Base-by-base conservation (phyloP, 2,888 invertebrate genomes). In the Megalurothrips usitatus region DNA sequence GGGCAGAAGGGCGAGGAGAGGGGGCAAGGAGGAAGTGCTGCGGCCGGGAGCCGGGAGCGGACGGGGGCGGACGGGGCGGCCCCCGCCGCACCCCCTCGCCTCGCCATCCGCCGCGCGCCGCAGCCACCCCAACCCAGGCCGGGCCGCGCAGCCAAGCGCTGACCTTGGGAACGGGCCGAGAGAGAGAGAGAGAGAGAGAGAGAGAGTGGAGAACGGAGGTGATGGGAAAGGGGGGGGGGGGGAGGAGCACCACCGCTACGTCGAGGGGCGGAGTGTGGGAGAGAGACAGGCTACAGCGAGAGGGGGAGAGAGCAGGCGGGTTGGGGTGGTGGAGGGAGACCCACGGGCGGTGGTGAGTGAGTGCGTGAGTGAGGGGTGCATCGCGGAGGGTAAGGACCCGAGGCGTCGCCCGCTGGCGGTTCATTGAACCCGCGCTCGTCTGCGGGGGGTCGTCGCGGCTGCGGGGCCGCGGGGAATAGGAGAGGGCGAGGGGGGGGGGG, bases 371-470 rank as follows among this genome's bases (percentile, higher is more conserved):
- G 58, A 58, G 58, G 68, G 68, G 68, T 26, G 68, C 58, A 58
- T 75, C 68, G 68, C 9, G 26, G 68, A 75, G 68, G 68, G 68
- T 75, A 75, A 75, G 68, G 68, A 75, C 68, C 68, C 26, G n/a
- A 75, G 26, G 68, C 68, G 68, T 23, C 68, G 26, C 8, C 68
- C 8, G 68, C 68, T 9, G 68, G 23, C 23, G 68, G 68, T 23
- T 75, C 68, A 26, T 26, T 75, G 68, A 75, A 75, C 68, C 68
- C 68, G 58, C 52, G 52, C 52, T 58, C 19, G 0, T 6, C 26
- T 26, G 23, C 23, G 68, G 8, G 12, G 26, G 68, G 68, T 0
- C 68, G 68, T 23, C 26, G 26, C 23, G 68, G 68, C n/a, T n/a
- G 68, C 68, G 26, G 68, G 12, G 68, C 23, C 23, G 68, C 26